Conservation (phyloP, 2,797 vertebrate species). For the Pantherophis vulpinus region DNA sequence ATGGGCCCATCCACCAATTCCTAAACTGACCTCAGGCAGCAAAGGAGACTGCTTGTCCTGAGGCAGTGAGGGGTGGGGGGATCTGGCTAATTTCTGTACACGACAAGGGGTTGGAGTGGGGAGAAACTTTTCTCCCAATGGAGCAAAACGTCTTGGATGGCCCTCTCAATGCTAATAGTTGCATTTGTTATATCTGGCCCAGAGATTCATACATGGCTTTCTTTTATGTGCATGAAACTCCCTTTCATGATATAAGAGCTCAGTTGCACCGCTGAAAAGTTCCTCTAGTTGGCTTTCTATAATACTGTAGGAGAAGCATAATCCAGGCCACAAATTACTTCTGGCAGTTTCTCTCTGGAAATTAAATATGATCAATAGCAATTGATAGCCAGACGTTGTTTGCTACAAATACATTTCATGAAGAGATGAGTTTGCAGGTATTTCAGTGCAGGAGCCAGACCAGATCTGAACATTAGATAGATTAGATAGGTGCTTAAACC, state of each 20-base stretch:
- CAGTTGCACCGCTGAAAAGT: background rate
- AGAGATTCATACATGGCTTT: background rate
- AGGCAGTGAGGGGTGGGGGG: too few species aligned
- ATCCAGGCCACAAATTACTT: background rate
- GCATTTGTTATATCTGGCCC: background rate
- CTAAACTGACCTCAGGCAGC: background rate
- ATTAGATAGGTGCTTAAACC: too few species aligned
- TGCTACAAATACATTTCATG: background rate
- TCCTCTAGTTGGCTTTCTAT: background rate
- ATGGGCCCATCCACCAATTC: background rate
- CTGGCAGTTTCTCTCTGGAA: background rate
- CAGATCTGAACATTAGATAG: background rate
- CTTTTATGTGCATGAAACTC: background rate
- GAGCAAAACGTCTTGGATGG: background rate
- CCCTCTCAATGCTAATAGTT: background rate
- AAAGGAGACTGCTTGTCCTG: background rate
- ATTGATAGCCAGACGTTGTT: background rate
- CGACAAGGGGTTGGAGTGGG: background rate
- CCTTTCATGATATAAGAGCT: background rate
- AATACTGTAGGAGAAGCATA: background rate
- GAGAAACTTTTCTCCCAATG: background rate
- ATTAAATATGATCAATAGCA: background rate
- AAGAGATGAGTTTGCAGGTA: background rate
- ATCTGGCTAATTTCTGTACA: background rate
- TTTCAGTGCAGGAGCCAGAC: background rate